A percentile compares a stretch with the other conserved stretches of the same genome.
phyloP scores from a whole-genome alignment of 2,113 vertebrate genomes.

The Mola mola region DNA sequence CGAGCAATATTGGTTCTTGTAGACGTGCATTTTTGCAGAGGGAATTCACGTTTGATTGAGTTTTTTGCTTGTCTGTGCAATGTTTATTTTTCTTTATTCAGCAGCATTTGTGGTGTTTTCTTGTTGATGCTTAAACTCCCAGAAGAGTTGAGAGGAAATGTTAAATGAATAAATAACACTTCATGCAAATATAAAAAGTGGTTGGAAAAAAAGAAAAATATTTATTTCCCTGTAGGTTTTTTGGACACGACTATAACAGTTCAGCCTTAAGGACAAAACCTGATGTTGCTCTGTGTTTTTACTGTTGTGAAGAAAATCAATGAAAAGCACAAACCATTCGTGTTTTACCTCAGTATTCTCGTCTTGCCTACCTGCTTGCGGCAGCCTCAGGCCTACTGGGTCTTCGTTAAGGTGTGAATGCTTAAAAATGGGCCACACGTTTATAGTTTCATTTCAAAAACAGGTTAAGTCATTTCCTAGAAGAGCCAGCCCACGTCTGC shows the following conservation, averaged over 20 bases:
- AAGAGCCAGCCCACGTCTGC: too few relatives aligned
- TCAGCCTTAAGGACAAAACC: too few relatives aligned
- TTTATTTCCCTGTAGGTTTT: neutral
- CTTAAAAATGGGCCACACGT: neutral
- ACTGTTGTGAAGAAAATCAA: neutral
- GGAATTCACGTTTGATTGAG: conserved; percentile 23
- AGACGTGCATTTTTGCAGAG: conserved; percentile 19
- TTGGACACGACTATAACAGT: too few relatives aligned
- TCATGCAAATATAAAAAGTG: neutral
- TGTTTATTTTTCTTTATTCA: neutral
- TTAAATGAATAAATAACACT: neutral
- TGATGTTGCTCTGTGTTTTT: neutral
- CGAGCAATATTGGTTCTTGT: conserved; percentile 25
- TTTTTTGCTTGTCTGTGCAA: conserved; percentile 5
- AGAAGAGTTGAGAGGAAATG: neutral
- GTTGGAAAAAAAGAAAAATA: neutral
- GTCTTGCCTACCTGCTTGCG: neutral
- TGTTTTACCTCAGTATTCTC: neutral
- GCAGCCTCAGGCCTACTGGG: neutral
- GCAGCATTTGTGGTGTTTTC: neutral
- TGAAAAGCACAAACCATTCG: neutral
- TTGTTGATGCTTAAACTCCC: neutral
- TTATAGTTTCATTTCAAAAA: neutral
- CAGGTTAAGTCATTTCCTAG: neutral
- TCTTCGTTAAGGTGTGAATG: neutral